Percentiles rank a stretch among this genome's conserved stretches.
Evolutionary conservation across 2,888 invertebrate genomes (phyloP).

Genomic region (Andrena haemorrhoa): DNA sequence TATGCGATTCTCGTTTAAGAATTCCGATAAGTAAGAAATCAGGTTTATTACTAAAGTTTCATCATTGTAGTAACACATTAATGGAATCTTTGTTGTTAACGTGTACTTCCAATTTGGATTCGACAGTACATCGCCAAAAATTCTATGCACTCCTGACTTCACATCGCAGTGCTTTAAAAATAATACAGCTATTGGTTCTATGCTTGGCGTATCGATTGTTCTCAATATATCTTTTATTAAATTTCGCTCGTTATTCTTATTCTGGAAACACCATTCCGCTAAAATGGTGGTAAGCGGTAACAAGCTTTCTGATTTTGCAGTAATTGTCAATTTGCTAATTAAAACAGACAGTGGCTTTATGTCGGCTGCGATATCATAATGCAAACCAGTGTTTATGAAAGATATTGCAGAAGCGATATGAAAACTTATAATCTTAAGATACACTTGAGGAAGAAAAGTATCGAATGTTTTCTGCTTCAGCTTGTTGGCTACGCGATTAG

Average conservation of each 20-base stretch:
- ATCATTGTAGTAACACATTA: slow-evolving; percentile 86
- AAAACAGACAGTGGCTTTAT: slow-evolving; percentile 86
- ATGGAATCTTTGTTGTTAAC: slow-evolving; percentile 87
- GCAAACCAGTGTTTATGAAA: slow-evolving; percentile 86
- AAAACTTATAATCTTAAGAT: slow-evolving; percentile 87
- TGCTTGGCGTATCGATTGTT: slow-evolving; percentile 87
- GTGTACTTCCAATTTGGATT: slow-evolving; percentile 88
- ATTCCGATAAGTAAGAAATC: slow-evolving; percentile 87
- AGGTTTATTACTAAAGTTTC: slow-evolving; percentile 87
- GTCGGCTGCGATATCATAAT: slow-evolving; percentile 82
- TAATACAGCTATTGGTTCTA: slow-evolving; percentile 87
- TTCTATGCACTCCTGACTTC: slow-evolving; percentile 82
- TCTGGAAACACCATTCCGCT: slow-evolving; percentile 85
- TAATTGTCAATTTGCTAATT: slow-evolving; percentile 87
- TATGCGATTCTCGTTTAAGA: slow-evolving; percentile 77
- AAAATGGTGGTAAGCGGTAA: slow-evolving; percentile 86
- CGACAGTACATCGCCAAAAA: slow-evolving; percentile 85
- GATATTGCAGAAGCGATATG: slow-evolving; percentile 88
- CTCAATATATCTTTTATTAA: slow-evolving; percentile 85
- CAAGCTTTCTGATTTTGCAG: slow-evolving; percentile 86
- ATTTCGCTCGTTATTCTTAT: slow-evolving; percentile 68
- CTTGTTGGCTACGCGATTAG: slow-evolving; percentile 90
- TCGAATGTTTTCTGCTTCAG: slow-evolving; percentile 86
- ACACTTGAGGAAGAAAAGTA: slow-evolving; percentile 87
- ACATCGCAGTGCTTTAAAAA: slow-evolving; percentile 86